phyloP scores from a whole-genome alignment of 1,140 invertebrate species.

The Thaumetopoea pityocampa region DNA sequence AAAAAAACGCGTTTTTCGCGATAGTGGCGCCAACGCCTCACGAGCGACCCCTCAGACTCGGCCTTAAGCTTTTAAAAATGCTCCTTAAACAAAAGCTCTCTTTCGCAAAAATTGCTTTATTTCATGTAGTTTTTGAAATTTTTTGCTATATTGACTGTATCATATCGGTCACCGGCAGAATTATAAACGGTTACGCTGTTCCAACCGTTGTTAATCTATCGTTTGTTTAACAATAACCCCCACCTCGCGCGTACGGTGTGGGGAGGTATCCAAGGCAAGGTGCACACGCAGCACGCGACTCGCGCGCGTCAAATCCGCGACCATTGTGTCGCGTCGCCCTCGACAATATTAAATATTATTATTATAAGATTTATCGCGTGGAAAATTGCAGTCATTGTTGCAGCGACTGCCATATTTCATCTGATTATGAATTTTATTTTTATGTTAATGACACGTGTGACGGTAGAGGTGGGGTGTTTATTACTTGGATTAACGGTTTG shows the following conservation, averaged over 20 bases:
- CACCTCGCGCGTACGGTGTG: constrained; percentile 10
- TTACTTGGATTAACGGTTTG: constrained; percentile 35
- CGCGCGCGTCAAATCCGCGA: constrained; percentile 41
- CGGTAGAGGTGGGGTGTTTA: constrained; percentile 30
- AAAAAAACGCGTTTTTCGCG: no score
- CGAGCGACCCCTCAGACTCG: no score
- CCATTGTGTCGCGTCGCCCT: constrained; percentile 35
- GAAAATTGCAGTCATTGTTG: constrained; percentile 67
- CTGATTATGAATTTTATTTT: constrained; percentile 59
- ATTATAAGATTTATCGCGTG: constrained; percentile 64
- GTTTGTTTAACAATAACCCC: background rate
- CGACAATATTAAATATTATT: constrained; percentile 56
- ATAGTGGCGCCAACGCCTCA: no score
- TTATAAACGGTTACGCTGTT: no score
- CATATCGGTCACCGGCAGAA: no score
- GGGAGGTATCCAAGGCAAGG: constrained; percentile 42
- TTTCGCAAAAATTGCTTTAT: no score
- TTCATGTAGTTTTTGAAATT: no score
- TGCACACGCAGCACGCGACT: constrained; percentile 32
- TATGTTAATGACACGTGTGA: constrained; percentile 57
- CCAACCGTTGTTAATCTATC: no score
- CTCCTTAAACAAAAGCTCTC: no score
- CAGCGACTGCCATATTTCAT: constrained; percentile 46
- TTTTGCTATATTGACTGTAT: no score
- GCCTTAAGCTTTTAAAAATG: no score